A percentile compares a stretch with the other conserved stretches of the same genome.
Evolutionary conservation across 2,888 invertebrate genomes (phyloP).

Genomic region (Lacanobia wlatinum): DNA sequence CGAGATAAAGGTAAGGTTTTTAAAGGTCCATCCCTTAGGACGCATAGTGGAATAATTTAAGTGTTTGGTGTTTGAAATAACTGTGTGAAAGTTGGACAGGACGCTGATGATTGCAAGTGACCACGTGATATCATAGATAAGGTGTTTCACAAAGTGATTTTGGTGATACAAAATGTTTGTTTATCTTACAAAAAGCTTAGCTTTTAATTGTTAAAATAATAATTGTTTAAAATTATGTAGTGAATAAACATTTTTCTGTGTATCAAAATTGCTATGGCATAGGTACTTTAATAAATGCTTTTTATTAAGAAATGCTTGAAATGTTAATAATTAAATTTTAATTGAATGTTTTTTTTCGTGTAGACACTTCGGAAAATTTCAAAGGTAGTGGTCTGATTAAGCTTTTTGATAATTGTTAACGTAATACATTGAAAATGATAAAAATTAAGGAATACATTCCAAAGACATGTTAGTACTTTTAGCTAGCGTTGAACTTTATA

Average conservation of each 20-base stretch:
- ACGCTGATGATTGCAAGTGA: conserved; percentile 66
- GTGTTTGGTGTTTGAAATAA: conserved; percentile 67
- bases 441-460: no score
- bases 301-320: not conserved
- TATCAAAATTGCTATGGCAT: conserved; percentile 58
- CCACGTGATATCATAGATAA: conserved; percentile 62
- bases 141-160: conserved; percentile 71
- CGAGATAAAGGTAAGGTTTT: conserved; percentile 83
- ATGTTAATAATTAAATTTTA: not conserved
- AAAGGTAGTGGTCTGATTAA: not conserved
- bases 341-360: not conserved
- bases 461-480: not conserved
- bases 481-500: not conserved
- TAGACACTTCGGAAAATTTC: not conserved
- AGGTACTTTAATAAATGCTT: not conserved
- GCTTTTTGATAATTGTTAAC: not conserved
- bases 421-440: not conserved
- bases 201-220: not conserved
- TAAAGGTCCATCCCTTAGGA: conserved; percentile 66
- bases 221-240: not conserved
- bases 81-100: conserved; percentile 69
- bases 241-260: conserved; percentile 39
- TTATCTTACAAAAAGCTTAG: conserved; percentile 28
- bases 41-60: conserved; percentile 69
- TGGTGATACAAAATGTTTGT: conserved; percentile 66